Evolutionary conservation across 2,797 vertebrate species (phyloP).

Genomic region (Gambelia wislizenii): DNA sequence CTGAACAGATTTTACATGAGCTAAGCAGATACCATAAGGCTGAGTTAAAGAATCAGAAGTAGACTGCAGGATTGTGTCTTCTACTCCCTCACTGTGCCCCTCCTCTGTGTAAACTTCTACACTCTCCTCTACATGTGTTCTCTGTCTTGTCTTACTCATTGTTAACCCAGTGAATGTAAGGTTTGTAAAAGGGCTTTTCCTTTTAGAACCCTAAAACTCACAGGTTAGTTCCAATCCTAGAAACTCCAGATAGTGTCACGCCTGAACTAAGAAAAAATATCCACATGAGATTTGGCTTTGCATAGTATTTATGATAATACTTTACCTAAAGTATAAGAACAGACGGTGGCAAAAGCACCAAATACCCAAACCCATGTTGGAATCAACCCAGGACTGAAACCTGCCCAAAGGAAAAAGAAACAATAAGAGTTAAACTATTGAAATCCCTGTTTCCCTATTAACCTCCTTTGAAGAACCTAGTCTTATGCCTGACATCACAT

Average conservation of each 20-base stretch:
- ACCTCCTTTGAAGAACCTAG: not conserved
- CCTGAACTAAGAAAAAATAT: conserved; percentile 18
- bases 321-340: conserved; percentile 76
- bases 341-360: conserved; percentile 73
- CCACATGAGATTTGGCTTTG: not conserved
- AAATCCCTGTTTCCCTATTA: not conserved
- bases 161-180: not conserved
- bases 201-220: too few species aligned
- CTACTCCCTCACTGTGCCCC: too few species aligned
- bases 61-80: not conserved
- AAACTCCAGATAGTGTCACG: not conserved
- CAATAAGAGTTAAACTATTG: not conserved
- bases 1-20: not conserved
- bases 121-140: not conserved
- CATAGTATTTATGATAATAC: conserved; percentile 33
- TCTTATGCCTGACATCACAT: not conserved
- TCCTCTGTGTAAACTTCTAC: not conserved
- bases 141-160: not conserved
- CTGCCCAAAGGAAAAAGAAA: conserved; percentile 60
- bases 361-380: conserved; percentile 74
- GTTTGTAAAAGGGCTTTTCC: not conserved
- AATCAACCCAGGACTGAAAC: conserved; percentile 69
- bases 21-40: not conserved
- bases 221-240: too few species aligned
- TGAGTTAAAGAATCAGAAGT: not conserved